Conservation (phyloP, 2,888 invertebrate species). For the Orthosia gothica region DNA sequence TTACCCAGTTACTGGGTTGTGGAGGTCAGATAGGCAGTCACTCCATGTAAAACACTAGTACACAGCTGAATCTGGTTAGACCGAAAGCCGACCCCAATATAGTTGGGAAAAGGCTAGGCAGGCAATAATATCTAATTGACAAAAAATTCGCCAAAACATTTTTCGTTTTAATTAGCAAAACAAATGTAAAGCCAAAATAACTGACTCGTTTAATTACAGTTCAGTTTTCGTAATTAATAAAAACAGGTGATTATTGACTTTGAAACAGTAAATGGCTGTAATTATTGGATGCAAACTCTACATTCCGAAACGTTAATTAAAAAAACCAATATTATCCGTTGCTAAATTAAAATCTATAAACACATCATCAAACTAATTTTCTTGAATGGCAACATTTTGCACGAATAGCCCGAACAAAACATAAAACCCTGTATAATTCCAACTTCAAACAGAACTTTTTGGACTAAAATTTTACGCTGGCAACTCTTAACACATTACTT, state of each 20-base stretch:
- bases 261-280: not conserved
- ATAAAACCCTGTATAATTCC: conserved; percentile 2
- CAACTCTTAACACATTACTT: conserved; percentile 48
- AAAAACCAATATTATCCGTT: not conserved
- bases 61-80: no score
- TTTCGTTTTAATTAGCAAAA: conserved; percentile 8
- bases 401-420: not conserved
- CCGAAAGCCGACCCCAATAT: no score
- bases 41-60: no score
- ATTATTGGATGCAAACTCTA: not conserved
- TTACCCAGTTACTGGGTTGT: no score
- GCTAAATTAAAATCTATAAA: not conserved
- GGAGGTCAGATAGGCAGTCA: no score
- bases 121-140: not conserved
- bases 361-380: conserved; percentile 11
- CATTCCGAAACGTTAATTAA: not conserved
- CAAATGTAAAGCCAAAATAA: not conserved
- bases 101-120: no score
- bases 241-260: not conserved
- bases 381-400: conserved; percentile 22
- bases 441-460: conserved; percentile 29
- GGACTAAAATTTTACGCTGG: conserved; percentile 4
- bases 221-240: conserved; percentile 25
- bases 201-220: not conserved
- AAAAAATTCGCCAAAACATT: not conserved